Conservation (phyloP, 1,140 invertebrate genomes). For the Thalassaphorura encarpata region DNA sequence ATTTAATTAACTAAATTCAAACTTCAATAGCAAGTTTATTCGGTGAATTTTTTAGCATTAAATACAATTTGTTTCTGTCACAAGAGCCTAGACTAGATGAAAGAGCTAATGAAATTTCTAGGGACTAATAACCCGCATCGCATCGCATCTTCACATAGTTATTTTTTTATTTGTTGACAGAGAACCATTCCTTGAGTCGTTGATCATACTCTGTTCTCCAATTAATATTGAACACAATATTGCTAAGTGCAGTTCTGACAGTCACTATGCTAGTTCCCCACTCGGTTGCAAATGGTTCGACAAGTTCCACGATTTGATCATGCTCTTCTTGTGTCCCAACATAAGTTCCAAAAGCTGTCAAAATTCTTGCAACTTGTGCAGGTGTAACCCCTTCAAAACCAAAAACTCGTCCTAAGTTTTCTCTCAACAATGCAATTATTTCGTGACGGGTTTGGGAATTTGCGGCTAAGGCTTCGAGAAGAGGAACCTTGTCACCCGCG, state of each 20-base stretch:
- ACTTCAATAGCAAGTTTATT: neutral
- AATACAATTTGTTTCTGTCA: no score
- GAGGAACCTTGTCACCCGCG: neutral
- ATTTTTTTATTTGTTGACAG: neutral
- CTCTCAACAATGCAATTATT: neutral
- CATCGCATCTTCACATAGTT: no score
- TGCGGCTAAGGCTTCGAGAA: neutral
- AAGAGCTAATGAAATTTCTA: no score
- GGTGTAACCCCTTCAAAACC: neutral
- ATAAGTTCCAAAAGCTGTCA: neutral
- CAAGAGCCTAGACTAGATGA: no score
- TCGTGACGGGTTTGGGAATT: neutral
- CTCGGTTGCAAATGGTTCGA: neutral
- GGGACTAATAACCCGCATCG: no score
- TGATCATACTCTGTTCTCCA: neutral
- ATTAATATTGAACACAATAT: neutral
- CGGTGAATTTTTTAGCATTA: neutral
- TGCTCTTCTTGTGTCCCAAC: slow-evolving; percentile 3
- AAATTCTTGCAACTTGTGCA: no score
- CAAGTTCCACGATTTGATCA: neutral
- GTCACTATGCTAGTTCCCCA: neutral
- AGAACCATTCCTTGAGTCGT: slow-evolving; percentile 2
- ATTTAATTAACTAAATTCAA: no score
- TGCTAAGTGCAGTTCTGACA: neutral
- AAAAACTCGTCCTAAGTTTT: neutral